Conservation (phyloP, 2,888 invertebrate genomes). For the Hyalella azteca region DNA sequence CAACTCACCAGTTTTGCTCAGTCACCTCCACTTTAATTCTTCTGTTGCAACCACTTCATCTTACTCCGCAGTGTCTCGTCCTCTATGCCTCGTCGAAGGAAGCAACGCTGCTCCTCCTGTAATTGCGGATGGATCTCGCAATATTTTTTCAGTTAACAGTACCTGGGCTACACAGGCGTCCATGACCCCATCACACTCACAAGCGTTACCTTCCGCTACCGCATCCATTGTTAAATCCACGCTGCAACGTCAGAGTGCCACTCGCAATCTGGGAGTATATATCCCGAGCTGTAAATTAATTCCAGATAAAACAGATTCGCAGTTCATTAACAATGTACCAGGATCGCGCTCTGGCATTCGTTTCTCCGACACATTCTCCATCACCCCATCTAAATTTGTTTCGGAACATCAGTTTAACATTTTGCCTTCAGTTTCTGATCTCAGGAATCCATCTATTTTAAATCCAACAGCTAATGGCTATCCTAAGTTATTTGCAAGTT, state of each 20-base stretch:
- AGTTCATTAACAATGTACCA: neutral
- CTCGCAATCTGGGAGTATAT: neutral
- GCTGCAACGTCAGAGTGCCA: constrained; percentile 22
- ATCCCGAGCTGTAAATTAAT: neutral
- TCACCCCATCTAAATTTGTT: neutral
- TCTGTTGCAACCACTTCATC: no score
- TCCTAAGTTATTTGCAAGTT: neutral
- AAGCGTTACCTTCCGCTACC: neutral
- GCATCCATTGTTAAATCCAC: neutral
- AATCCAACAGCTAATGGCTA: neutral
- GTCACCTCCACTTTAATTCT: no score
- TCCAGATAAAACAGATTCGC: neutral
- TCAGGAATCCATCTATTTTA: constrained; percentile 10
- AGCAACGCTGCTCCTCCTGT: no score
- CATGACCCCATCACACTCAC: neutral
- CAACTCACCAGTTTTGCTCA: no score
- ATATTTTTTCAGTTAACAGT: no score
- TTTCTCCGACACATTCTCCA: neutral
- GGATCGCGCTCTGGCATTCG: neutral
- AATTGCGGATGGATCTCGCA: no score
- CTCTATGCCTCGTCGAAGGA: no score
- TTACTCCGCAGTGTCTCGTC: no score
- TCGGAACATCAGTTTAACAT: neutral
- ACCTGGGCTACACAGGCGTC: no score
- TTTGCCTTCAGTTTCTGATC: neutral